Conservation (phyloP, 64 coral and sea anemone species). For the Montipora cactus region DNA sequence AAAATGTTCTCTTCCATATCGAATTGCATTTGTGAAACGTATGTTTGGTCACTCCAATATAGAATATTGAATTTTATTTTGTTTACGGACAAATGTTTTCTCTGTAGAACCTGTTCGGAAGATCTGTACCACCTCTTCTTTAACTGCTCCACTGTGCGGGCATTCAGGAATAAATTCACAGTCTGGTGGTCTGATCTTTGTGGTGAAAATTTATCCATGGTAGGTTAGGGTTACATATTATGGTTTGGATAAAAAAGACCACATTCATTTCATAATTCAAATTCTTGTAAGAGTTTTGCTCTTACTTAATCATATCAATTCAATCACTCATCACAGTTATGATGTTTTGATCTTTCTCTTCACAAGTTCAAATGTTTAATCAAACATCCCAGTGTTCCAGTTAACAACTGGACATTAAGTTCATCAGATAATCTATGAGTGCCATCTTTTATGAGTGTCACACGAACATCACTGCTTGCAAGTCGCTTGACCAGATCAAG, state of each 20-base stretch:
- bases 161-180: neutral
- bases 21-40: neutral
- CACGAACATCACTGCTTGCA: slow-evolving; percentile 64
- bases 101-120: neutral
- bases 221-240: too few relatives aligned
- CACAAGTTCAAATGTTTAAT: slow-evolving; percentile 48
- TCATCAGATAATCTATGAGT: slow-evolving; percentile 77
- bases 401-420: slow-evolving; percentile 63
- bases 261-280: too few relatives aligned
- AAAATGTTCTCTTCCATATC: neutral
- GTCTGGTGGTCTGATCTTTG: slow-evolving; percentile 8
- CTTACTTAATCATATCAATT: too few relatives aligned
- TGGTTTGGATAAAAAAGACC: too few relatives aligned
- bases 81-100: neutral
- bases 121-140: neutral
- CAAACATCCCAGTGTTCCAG: slow-evolving; percentile 65
- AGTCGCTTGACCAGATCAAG: slow-evolving; percentile 73
- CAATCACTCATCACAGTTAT: neutral
- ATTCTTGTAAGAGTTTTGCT: too few relatives aligned
- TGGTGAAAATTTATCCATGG: neutral
- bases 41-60: neutral
- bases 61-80: slow-evolving; percentile 6
- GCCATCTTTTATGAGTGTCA: slow-evolving; percentile 82
- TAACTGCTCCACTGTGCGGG: neutral
- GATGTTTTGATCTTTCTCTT: neutral